Evolutionary conservation across 2,888 invertebrate genomes (phyloP), one percentile per base, ranked within the genome.

Genomic region (Drosophila anceps): DNA sequence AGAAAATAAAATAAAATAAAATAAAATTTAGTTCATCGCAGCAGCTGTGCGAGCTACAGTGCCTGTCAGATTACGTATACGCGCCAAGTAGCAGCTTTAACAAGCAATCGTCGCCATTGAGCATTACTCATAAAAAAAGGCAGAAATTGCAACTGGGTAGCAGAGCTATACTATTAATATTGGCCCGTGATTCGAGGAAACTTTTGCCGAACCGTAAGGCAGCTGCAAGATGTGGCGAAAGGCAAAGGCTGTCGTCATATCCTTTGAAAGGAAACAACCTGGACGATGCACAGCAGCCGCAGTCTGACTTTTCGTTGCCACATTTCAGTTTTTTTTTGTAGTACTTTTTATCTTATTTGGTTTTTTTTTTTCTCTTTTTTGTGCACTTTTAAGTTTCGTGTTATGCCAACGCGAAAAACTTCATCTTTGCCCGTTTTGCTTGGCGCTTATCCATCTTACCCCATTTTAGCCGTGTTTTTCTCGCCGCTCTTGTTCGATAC

Each of bases 391-490:
- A 29, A 53, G 57, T 41, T 55, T 53, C 55, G 55, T 69, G 71
- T 55, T 55, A 61, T 79, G 62, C 51, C 35, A 76, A 64, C 66
- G 71, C 65, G 63, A 61, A 77, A 83, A 89, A 81, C 70, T 84
- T 89, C 67, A 69, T 68, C 74, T 68, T 75, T 69, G 58, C 68
- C 76, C 71, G 59, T 89, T 86, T 86, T 71, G 62, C 83, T 54
- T 64, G 59, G 51, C 69, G 84, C 88, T 84, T 84, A 90, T 88
- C 88, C 88, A 70, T 82, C 90, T 90, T 84, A 82, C 80, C 85
- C 82, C 79, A 70, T 61, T 90, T 82, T 73, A 79, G 69, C 63
- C 73, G 57, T 73, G 80, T 59, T 89, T 84, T 76, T 82, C 80
- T 88, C 70, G 72, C 82, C 76, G 41, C 39, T 68, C 63, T 62